These are phyloP conservation scores for Corythornis cristatus DNA, from an alignment of 2,113 vertebrate genomes.

Conservation along the genomic window DNA sequence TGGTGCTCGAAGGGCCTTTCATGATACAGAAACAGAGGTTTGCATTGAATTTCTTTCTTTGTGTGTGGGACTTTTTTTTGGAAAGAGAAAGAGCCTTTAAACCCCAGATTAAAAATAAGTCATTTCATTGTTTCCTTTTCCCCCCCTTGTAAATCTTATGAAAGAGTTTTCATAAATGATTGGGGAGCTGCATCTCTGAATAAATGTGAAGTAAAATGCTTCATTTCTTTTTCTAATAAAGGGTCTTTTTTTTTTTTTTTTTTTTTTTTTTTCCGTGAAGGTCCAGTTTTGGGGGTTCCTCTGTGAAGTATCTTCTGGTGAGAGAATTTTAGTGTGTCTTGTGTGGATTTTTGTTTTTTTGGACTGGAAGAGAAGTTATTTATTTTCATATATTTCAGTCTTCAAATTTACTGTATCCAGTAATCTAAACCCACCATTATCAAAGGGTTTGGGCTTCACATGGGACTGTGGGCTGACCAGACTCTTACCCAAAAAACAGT, in stretches of 20 bases:
- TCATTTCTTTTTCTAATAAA: slow-evolving; percentile 52
- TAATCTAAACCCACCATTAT: background rate
- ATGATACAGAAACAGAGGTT: slow-evolving; percentile 54
- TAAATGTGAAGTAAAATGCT: slow-evolving; percentile 37
- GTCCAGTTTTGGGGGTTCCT: slow-evolving; percentile 15
- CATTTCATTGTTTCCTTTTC: slow-evolving; percentile 45
- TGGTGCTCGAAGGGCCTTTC: slow-evolving; percentile 41
- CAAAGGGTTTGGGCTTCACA: background rate
- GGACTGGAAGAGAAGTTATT: background rate
- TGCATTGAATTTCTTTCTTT: slow-evolving; percentile 55
- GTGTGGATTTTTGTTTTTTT: background rate
- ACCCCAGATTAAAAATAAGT: slow-evolving; percentile 64
- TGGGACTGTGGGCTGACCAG: background rate
- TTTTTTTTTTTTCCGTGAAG: background rate
- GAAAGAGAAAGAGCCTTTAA: slow-evolving; percentile 44
- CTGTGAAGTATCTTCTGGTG: background rate
- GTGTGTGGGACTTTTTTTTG: slow-evolving; percentile 3
- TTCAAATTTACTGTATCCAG: background rate
- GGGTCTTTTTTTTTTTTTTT: background rate
- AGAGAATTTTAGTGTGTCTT: slow-evolving; percentile 33
- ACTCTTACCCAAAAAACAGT: background rate
- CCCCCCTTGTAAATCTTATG: slow-evolving; percentile 42
- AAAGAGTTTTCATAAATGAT: slow-evolving; percentile 53
- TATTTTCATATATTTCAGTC: background rate
- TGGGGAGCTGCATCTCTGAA: slow-evolving; percentile 47